Conservation (phyloP, 2,888 invertebrate species). For the Drosophila birchii region DNA sequence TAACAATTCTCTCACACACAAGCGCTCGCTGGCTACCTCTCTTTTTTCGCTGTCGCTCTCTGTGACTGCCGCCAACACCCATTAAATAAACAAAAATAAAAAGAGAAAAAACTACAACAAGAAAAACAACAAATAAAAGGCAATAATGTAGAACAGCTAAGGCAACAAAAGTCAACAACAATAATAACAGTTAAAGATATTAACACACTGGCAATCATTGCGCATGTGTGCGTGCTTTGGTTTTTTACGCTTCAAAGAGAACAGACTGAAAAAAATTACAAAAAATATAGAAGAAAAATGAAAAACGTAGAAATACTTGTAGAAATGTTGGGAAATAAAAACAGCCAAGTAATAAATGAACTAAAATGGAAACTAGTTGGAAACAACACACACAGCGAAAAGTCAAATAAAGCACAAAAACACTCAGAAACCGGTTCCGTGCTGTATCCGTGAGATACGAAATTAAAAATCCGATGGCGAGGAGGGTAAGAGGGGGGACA, state of each 20-base stretch:
- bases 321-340: constrained; percentile 58
- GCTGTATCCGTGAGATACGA: constrained; percentile 69
- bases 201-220: constrained; percentile 62
- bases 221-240: constrained; percentile 75
- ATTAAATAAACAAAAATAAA: constrained; percentile 58
- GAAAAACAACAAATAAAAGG: constrained; percentile 48
- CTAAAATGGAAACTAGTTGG: constrained; percentile 77
- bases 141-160: constrained; percentile 61
- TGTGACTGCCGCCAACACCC: constrained; percentile 52
- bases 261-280: constrained; percentile 49
- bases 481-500: constrained; percentile 1
- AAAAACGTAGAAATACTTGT: constrained; percentile 36
- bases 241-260: constrained; percentile 67
- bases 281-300: constrained; percentile 38
- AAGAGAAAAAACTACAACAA: constrained; percentile 39
- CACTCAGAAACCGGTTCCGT: constrained; percentile 70
- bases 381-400: constrained; percentile 33
- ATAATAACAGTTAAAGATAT: constrained; percentile 74
- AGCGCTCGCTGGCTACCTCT: constrained; percentile 4
- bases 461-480: constrained; percentile 35
- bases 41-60: constrained; percentile 16
- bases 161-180: constrained; percentile 43
- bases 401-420: constrained; percentile 25
- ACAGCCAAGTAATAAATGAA: constrained; percentile 69
- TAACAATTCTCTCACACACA: constrained; percentile 61